These are phyloP conservation scores for Cryptops parisi DNA, from an alignment of 2,888 invertebrate genomes.

Conservation along the genomic window DNA sequence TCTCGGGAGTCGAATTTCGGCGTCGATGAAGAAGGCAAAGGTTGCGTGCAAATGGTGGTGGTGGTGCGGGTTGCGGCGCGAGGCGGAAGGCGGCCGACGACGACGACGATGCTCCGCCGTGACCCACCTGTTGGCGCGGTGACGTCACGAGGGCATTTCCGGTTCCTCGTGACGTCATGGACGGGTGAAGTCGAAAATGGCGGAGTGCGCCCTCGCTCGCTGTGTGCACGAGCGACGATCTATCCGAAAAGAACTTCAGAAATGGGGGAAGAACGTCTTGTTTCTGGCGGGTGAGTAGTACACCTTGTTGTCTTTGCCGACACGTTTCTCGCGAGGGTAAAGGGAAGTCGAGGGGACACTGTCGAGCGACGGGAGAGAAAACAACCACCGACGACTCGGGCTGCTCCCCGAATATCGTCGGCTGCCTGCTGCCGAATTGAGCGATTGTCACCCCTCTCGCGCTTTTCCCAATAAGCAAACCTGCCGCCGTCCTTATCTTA, in stretches of 20 bases:
- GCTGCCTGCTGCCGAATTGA: slow-evolving; percentile 6
- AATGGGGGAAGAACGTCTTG: slow-evolving; percentile 32
- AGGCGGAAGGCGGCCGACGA: too few relatives aligned
- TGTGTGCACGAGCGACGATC: slow-evolving; percentile 21
- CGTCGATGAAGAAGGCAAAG: too few relatives aligned
- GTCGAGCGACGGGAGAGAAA: too few relatives aligned
- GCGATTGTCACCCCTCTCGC: too few relatives aligned
- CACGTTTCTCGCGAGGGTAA: not conserved
- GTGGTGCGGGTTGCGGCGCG: too few relatives aligned
- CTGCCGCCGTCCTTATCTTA: too few relatives aligned
- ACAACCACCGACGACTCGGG: too few relatives aligned
- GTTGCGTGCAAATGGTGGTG: too few relatives aligned
- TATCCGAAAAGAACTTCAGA: slow-evolving; percentile 31
- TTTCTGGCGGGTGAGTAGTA: slow-evolving; percentile 20
- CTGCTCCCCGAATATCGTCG: slow-evolving; percentile 8
- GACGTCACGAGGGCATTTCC: slow-evolving; percentile 15
- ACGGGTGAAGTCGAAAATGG: slow-evolving; percentile 18
- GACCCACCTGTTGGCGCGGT: slow-evolving; percentile 15
- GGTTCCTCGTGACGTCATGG: slow-evolving; percentile 16
- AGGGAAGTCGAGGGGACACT: too few relatives aligned
- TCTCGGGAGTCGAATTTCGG: too few relatives aligned
- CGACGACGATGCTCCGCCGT: too few relatives aligned
- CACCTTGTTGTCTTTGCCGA: not conserved
- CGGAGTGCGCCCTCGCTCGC: slow-evolving; percentile 20
- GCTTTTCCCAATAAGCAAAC: too few relatives aligned